Conservation (phyloP, 1,140 invertebrate genomes). For the Phymastichus coffea region DNA sequence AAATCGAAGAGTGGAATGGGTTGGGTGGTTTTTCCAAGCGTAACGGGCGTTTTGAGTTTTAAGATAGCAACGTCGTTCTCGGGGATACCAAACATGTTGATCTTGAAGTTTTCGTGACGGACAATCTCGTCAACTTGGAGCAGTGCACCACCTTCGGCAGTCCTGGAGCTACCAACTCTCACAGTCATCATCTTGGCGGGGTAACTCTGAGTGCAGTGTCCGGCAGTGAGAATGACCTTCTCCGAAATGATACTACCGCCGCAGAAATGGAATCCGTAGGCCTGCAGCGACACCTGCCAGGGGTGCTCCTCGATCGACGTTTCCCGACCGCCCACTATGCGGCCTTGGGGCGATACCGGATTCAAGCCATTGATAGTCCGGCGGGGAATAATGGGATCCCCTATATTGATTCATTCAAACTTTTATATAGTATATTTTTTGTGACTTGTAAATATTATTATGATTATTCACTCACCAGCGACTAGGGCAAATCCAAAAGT, state of each 20-base stretch:
- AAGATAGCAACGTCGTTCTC: conserved; percentile 66
- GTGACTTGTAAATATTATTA: too few species aligned
- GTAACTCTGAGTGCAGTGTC: conserved; percentile 45
- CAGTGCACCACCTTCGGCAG: too few species aligned
- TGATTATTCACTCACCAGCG: too few species aligned
- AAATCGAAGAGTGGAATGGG: conserved; percentile 48
- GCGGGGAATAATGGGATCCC: not conserved
- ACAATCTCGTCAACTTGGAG: too few species aligned
- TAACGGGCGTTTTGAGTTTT: conserved; percentile 56
- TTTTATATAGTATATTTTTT: too few species aligned
- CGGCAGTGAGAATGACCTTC: conserved; percentile 59
- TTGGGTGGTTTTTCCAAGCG: conserved; percentile 56
- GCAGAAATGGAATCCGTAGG: conserved; percentile 58
- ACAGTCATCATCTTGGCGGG: not conserved
- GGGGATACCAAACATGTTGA: conserved; percentile 40
- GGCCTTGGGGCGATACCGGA: conserved; percentile 35
- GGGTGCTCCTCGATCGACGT: conserved; percentile 57
- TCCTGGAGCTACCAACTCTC: too few species aligned
- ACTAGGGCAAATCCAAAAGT: too few species aligned
- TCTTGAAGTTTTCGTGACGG: too few species aligned
- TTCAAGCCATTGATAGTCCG: too few species aligned
- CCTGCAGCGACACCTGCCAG: conserved; percentile 60
- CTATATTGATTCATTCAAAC: too few species aligned
- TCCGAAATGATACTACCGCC: conserved; percentile 59
- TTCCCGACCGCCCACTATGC: conserved; percentile 57